Conservation (phyloP, 2,797 vertebrate genomes). For the Oreortyx pictus region DNA sequence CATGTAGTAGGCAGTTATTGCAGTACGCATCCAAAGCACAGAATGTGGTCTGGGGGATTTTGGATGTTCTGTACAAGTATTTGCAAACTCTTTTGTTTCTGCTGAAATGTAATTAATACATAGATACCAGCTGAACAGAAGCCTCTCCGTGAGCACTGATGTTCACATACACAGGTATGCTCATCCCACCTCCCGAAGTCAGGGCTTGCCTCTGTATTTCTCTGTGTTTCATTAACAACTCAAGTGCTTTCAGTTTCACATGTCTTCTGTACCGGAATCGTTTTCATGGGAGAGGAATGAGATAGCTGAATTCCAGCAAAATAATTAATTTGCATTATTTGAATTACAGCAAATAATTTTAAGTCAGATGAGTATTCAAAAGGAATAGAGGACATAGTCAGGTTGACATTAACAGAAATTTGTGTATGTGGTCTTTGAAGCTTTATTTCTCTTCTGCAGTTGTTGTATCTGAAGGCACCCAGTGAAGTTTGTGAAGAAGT, state of each 20-base stretch:
- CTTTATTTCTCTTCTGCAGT: not conserved
- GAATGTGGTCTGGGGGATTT: not conserved
- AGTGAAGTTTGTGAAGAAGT: not conserved
- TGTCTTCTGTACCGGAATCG: not conserved
- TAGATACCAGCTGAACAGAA: not conserved
- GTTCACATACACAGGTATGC: not conserved
- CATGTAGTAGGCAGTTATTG: not conserved
- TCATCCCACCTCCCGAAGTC: not conserved
- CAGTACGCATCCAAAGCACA: not conserved
- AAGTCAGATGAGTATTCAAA: not conserved
- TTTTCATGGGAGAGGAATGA: not conserved
- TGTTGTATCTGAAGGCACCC: not conserved
- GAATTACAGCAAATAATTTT: not conserved
- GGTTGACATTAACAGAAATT: not conserved
- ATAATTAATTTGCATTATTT: not conserved
- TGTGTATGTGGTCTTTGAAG: not conserved
- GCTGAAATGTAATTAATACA: not conserved
- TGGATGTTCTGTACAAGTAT: not conserved
- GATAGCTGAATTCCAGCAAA: not conserved
- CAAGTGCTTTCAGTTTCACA: not conserved
- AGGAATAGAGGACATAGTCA: not conserved
- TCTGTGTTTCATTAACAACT: not conserved
- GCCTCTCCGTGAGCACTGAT: not conserved
- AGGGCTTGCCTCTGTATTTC: not conserved
- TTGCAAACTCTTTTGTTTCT: not conserved